Evolutionary conservation across 2,888 invertebrate genomes (phyloP), one percentile per base, ranked within the genome.

Genomic region (Shargacucullia verbasci): DNA sequence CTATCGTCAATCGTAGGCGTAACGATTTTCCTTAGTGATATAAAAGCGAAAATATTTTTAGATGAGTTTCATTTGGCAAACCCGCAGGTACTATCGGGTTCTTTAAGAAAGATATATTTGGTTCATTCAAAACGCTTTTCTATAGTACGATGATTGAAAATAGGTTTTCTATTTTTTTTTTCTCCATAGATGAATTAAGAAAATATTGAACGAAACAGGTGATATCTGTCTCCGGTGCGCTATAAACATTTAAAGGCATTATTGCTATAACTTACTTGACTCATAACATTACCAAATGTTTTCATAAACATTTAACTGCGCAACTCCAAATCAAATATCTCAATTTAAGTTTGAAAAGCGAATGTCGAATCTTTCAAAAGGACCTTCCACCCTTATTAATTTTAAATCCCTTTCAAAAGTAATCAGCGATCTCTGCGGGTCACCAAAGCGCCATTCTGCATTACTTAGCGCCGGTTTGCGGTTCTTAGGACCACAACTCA

Each of bases 391-490:
- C 49, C 37, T 59, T 69, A 58, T 60, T 59, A 56, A 69, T 73
- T 69, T 69, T 50, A 48, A 50, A 73, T 43, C 41, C 46, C 52
- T 64, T 73, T 57, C 33, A 29, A 29, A 59, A 50, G 50, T 69
- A 66, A 73, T 73, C 58, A 47, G 49, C 37, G 41, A 73, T 59
- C 56, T 53, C 49, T 55, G 57, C 41, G 59, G 59, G 41, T 29
- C 41, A 50, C 44, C 38, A 13, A 27, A 56, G 27, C 38, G 35
- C 52, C 33, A 56, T 68, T 48, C 46, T 40, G 50, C 50, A 37
- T 62, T 61, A 61, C 47, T 63, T 53, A 63, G 38, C 59, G 48
- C 54, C 15, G 39, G 52, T 59, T 41, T 45, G 69, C 53, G 68
- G 74, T 59, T 14, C 25, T 33, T 12, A 27, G 15, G 20, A 59